Conservation (phyloP, 2,888 invertebrate genomes). For the Agrochola lota region DNA sequence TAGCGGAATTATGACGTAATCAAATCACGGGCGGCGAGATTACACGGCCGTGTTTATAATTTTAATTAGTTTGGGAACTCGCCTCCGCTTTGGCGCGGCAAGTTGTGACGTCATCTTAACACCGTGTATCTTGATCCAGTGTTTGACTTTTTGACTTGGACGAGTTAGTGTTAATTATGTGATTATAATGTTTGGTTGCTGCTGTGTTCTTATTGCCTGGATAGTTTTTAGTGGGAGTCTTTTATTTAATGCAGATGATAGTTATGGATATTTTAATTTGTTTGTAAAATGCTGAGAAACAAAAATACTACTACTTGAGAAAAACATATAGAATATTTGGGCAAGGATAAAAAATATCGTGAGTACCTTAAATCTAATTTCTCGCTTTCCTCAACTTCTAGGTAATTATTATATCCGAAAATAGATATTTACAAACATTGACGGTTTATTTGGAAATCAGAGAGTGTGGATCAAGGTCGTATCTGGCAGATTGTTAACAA, state of each 20-base stretch:
- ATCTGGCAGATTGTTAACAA: slow-evolving; percentile 51
- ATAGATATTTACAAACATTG: slow-evolving; percentile 29
- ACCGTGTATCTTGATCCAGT: slow-evolving; percentile 63
- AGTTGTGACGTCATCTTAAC: slow-evolving; percentile 57
- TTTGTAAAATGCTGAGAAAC: background rate
- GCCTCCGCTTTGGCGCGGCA: slow-evolving; percentile 26
- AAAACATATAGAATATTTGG: background rate
- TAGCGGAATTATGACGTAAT: slow-evolving; percentile 70
- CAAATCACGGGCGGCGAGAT: slow-evolving; percentile 68
- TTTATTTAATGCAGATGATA: background rate
- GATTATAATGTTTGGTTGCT: slow-evolving; percentile 17
- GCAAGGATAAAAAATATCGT: background rate
- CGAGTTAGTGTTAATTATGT: slow-evolving; percentile 52
- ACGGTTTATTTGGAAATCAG: slow-evolving; percentile 58
- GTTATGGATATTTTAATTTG: background rate
- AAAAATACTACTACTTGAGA: background rate
- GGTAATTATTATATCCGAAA: slow-evolving; percentile 10
- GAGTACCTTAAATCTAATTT: background rate
- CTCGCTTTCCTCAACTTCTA: background rate
- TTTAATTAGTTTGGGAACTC: slow-evolving; percentile 74
- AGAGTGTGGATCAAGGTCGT: slow-evolving; percentile 46
- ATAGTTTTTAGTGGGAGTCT: background rate
- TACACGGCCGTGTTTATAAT: slow-evolving; percentile 75
- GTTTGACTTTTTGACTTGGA: slow-evolving; percentile 33
- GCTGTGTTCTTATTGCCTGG: background rate